phyloP scores from a whole-genome alignment of 1,140 invertebrate species.

The Drosophila lini region DNA sequence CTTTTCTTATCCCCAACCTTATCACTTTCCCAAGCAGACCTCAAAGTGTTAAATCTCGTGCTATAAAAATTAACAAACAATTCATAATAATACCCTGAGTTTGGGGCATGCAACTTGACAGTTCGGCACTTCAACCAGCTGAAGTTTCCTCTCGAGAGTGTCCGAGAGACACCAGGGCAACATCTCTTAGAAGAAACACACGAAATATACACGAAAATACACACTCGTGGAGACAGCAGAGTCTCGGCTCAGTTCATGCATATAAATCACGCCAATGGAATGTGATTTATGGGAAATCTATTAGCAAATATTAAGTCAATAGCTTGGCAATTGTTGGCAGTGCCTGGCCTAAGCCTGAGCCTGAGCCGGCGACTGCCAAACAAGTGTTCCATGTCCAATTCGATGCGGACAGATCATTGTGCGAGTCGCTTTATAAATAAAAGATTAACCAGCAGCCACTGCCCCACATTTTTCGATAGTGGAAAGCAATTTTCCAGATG shows the following conservation, averaged over 20 bases:
- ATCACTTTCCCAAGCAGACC: background rate
- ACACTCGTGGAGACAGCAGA: slow-evolving; percentile 18
- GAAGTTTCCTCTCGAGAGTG: slow-evolving; percentile 40
- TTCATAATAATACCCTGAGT: background rate
- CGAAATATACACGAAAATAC: slow-evolving; percentile 13
- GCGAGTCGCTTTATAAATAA: slow-evolving; percentile 62
- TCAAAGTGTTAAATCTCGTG: background rate
- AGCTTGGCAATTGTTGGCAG: slow-evolving; percentile 60
- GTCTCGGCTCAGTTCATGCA: slow-evolving; percentile 57
- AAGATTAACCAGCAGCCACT: slow-evolving; percentile 56
- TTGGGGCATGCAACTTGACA: slow-evolving; percentile 18
- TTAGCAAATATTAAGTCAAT: slow-evolving; percentile 78
- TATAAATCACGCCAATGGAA: slow-evolving; percentile 72
- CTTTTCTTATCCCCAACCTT: background rate
- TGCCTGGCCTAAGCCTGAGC: background rate
- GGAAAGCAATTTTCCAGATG: slow-evolving; percentile 48
- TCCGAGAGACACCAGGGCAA: slow-evolving; percentile 8
- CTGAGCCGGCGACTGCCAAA: slow-evolving; percentile 27
- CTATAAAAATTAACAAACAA: slow-evolving; percentile 5
- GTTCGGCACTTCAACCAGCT: slow-evolving; percentile 19
- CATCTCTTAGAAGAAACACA: slow-evolving; percentile 20
- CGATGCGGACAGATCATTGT: slow-evolving; percentile 44
- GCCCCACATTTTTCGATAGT: slow-evolving; percentile 48
- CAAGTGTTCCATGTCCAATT: slow-evolving; percentile 43
- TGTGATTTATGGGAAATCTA: slow-evolving; percentile 78